phyloP scores from a whole-genome alignment of 2,113 vertebrate species.

The Thermophis baileyi region DNA sequence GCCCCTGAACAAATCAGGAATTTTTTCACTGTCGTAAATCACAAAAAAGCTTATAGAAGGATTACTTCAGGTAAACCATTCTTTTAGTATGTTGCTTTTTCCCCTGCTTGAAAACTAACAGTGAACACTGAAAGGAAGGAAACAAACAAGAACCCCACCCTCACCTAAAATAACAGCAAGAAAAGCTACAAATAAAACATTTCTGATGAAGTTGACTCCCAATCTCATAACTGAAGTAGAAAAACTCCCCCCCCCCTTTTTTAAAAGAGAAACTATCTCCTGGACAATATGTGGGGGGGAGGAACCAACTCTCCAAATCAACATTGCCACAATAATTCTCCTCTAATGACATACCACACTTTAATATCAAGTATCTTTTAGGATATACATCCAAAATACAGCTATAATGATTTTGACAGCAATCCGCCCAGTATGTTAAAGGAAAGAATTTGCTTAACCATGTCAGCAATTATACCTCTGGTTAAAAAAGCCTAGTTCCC shows the following conservation, averaged over 20 bases:
- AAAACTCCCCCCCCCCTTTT: neutral
- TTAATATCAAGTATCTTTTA: neutral
- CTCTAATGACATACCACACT: neutral
- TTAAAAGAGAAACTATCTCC: neutral
- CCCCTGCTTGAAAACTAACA: neutral
- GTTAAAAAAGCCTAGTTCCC: neutral
- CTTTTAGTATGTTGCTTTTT: neutral
- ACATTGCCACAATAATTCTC: neutral
- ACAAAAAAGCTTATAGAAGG: neutral
- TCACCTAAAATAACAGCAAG: neutral
- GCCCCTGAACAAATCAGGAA: neutral
- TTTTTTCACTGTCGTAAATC: neutral
- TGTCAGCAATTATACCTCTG: neutral
- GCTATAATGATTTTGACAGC: neutral
- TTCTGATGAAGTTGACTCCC: neutral
- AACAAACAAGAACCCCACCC: neutral
- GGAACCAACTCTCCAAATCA: neutral
- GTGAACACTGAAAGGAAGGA: constrained; percentile 1
- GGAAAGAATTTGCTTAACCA: neutral
- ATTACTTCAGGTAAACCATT: neutral
- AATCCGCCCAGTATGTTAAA: neutral
- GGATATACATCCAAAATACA: neutral
- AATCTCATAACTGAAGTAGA: neutral
- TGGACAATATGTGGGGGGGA: neutral
- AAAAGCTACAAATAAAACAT: neutral